Percentiles rank a stretch among this genome's conserved stretches.
Evolutionary conservation across 2,113 vertebrate genomes (phyloP).

Genomic region (Hippocampus barbouri): DNA sequence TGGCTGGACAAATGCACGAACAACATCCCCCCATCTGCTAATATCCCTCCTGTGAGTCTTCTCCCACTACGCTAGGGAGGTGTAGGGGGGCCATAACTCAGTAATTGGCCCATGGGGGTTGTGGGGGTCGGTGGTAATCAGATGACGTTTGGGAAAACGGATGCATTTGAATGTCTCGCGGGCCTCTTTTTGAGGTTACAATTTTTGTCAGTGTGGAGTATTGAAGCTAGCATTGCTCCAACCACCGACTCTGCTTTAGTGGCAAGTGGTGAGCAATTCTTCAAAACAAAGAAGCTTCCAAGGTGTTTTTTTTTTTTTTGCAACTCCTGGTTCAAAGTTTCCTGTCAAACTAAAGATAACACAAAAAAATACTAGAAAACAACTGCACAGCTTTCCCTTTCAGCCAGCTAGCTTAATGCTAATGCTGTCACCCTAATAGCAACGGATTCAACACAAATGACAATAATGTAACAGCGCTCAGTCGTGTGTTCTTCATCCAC

Average conservation of each 20-base stretch:
- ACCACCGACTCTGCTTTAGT: background rate
- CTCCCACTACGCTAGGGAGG: constrained; percentile 8
- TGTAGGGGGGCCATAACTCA: background rate
- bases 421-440: background rate
- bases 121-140: constrained; percentile 32
- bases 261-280: too few species aligned
- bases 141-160: constrained; percentile 50
- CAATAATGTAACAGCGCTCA: background rate
- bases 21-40: constrained; percentile 21
- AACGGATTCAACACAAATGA: background rate
- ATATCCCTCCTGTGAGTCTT: constrained; percentile 20
- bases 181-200: background rate
- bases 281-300: too few species aligned
- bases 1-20: background rate
- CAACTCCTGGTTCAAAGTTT: too few species aligned
- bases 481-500: too few species aligned
- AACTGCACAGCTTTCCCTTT: too few species aligned
- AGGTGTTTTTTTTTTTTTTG: too few species aligned
- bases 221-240: background rate
- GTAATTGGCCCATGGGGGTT: constrained; percentile 39
- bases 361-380: too few species aligned
- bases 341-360: too few species aligned
- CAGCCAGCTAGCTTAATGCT: too few species aligned
- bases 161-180: constrained; percentile 17
- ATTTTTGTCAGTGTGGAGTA: background rate